Percentiles rank a stretch among this genome's conserved stretches.
Conservation (phyloP, 2,113 vertebrate genomes). For the Petromus typicus region DNA sequence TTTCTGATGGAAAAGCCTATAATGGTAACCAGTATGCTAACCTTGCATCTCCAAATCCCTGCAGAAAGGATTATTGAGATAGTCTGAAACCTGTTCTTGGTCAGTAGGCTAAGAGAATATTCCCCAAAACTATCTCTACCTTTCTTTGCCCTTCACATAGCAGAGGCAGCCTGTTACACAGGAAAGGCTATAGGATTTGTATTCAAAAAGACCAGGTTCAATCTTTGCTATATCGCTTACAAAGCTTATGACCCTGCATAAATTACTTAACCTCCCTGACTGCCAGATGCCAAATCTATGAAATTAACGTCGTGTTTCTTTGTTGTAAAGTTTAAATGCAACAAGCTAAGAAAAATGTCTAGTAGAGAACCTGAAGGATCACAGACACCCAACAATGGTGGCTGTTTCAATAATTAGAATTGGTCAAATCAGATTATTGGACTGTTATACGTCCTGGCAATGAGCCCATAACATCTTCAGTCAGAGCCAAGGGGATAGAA, state of each 20-base stretch:
- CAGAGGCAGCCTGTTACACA: background rate
- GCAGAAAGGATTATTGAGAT: background rate
- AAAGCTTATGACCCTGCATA: background rate
- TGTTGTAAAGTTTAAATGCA: slow-evolving; percentile 43
- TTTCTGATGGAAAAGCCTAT: slow-evolving; percentile 6
- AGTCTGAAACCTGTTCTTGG: background rate
- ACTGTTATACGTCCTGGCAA: slow-evolving; percentile 38
- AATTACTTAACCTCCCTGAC: slow-evolving; percentile 29
- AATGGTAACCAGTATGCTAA: background rate
- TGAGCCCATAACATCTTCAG: slow-evolving; percentile 18
- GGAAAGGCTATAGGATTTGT: slow-evolving; percentile 5
- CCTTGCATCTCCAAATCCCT: background rate
- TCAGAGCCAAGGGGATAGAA: slow-evolving; percentile 29
- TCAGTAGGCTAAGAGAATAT: background rate
- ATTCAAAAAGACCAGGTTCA: background rate
- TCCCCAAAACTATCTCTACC: background rate
- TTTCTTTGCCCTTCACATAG: slow-evolving; percentile 5
- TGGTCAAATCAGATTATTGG: slow-evolving; percentile 45
- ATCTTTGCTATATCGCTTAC: slow-evolving; percentile 30
- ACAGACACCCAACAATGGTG: slow-evolving; percentile 12
- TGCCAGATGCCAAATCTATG: slow-evolving; percentile 42
- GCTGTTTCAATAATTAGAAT: slow-evolving; percentile 53
- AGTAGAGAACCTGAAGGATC: background rate
- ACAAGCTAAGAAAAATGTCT: slow-evolving; percentile 54
- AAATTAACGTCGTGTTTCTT: slow-evolving; percentile 35